A percentile compares a stretch with the other conserved stretches of the same genome.
These are phyloP conservation scores for Falcaria lacertinaria DNA, from an alignment of 2,888 invertebrate genomes.

Conservation along the genomic window DNA sequence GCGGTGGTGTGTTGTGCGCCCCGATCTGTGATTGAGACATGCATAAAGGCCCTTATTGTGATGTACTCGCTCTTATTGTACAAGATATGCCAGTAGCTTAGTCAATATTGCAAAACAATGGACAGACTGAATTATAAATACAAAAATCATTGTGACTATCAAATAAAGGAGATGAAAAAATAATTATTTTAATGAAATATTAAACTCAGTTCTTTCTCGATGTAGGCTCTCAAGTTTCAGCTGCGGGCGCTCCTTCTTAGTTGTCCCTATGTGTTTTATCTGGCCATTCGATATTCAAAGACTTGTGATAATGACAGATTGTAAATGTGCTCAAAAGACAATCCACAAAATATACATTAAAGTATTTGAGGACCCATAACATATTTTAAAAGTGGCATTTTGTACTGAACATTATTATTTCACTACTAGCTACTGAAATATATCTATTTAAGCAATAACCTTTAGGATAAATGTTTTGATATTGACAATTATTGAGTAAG, in stretches of 20 bases:
- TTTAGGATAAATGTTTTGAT: slow-evolving; percentile 78
- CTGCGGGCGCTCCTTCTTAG: background rate
- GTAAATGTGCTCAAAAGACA: slow-evolving; percentile 76
- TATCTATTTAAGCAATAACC: slow-evolving; percentile 76
- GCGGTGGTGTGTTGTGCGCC: slow-evolving; percentile 30
- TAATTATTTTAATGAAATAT: too few species aligned
- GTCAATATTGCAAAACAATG: slow-evolving; percentile 56
- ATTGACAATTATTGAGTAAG: slow-evolving; percentile 76
- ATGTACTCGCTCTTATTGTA: slow-evolving; percentile 45
- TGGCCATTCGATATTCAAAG: slow-evolving; percentile 64
- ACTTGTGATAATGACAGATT: slow-evolving; percentile 74
- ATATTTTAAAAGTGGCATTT: slow-evolving; percentile 67
- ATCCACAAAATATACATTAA: slow-evolving; percentile 65
- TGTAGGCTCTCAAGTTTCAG: background rate
- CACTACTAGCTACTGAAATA: slow-evolving; percentile 69
- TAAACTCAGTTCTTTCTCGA: background rate
- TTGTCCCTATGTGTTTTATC: slow-evolving; percentile 25
- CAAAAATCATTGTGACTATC: background rate
- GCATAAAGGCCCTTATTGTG: slow-evolving; percentile 30
- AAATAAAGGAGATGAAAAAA: background rate
- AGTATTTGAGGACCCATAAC: slow-evolving; percentile 60
- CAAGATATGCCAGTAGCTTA: slow-evolving; percentile 59
- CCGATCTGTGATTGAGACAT: slow-evolving; percentile 48
- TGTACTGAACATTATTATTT: slow-evolving; percentile 73
- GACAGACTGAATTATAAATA: slow-evolving; percentile 6